Evolutionary conservation across 2,888 invertebrate species (phyloP).

Genomic region (Erebia epiphron): DNA sequence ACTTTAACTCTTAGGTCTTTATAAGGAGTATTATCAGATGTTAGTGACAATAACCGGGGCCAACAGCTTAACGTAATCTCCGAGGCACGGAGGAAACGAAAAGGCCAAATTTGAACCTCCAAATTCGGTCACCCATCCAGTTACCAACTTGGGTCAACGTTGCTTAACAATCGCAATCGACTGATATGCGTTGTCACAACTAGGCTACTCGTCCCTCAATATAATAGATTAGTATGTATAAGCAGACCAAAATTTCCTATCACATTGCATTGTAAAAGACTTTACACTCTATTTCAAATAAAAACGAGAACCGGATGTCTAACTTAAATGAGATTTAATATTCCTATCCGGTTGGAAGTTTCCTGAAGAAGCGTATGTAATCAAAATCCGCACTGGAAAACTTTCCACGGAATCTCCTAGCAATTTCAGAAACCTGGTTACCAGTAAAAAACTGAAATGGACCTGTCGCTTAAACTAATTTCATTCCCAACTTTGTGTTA

Average conservation of each 20-base stretch:
- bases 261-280: neutral
- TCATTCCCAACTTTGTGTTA: slow-evolving; percentile 76
- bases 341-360: slow-evolving; percentile 79
- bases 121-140: no score
- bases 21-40: no score
- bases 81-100: no score
- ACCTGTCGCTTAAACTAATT: slow-evolving; percentile 82
- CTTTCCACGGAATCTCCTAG: slow-evolving; percentile 73
- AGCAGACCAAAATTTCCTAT: neutral
- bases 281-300: slow-evolving; percentile 76
- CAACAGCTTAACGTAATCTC: no score
- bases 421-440: slow-evolving; percentile 71
- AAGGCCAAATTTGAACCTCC: no score
- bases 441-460: slow-evolving; percentile 79
- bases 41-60: no score
- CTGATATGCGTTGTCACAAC: no score
- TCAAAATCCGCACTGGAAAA: slow-evolving; percentile 79
- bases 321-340: slow-evolving; percentile 83
- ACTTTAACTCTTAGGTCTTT: no score
- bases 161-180: no score
- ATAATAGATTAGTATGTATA: neutral
- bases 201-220: no score
- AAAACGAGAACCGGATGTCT: slow-evolving; percentile 78
- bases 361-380: slow-evolving; percentile 80
- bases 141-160: no score